These are phyloP conservation scores for Anguilla marmorata DNA, from an alignment of 2,797 vertebrate genomes.

Conservation along the genomic window DNA sequence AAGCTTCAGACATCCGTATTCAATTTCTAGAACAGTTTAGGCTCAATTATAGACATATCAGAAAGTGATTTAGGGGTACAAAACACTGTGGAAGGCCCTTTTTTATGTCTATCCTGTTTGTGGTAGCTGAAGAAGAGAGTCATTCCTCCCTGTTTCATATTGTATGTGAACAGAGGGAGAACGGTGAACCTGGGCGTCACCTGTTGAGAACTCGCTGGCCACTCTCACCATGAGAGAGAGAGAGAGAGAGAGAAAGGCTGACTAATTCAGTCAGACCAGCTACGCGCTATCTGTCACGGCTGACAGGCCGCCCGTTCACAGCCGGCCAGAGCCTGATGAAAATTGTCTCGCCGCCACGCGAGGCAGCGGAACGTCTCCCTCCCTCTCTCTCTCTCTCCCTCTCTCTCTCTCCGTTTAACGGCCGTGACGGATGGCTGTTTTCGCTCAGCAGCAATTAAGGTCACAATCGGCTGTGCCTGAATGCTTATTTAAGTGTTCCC, in stretches of 20 bases:
- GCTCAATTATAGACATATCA: neutral
- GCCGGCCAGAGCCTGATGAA: neutral
- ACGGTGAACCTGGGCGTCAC: neutral
- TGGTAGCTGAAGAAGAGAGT: neutral
- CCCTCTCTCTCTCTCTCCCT: slow-evolving; percentile 16
- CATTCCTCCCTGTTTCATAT: neutral
- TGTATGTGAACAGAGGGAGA: neutral
- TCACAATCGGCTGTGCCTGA: slow-evolving; percentile 41
- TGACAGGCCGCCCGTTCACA: slow-evolving; percentile 6
- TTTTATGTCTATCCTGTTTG: neutral
- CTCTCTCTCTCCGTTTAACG: slow-evolving; percentile 40
- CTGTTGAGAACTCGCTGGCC: neutral
- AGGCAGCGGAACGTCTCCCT: slow-evolving; percentile 38
- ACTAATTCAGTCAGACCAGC: slow-evolving; percentile 7
- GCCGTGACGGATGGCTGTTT: slow-evolving; percentile 45
- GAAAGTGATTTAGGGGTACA: neutral
- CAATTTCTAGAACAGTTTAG: neutral
- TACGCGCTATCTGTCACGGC: slow-evolving; percentile 11
- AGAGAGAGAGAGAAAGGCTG: slow-evolving; percentile 20
- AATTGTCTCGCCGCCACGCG: slow-evolving; percentile 2
- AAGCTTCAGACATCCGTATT: neutral
- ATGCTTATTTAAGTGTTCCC: slow-evolving; percentile 26
- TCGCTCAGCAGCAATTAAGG: slow-evolving; percentile 57
- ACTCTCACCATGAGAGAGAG: slow-evolving; percentile 7
- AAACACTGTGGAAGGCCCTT: neutral